Evolutionary conservation across 2,888 invertebrate species (phyloP), one percentile per base, ranked within the genome.

Genomic region (Drosophila anceps): DNA sequence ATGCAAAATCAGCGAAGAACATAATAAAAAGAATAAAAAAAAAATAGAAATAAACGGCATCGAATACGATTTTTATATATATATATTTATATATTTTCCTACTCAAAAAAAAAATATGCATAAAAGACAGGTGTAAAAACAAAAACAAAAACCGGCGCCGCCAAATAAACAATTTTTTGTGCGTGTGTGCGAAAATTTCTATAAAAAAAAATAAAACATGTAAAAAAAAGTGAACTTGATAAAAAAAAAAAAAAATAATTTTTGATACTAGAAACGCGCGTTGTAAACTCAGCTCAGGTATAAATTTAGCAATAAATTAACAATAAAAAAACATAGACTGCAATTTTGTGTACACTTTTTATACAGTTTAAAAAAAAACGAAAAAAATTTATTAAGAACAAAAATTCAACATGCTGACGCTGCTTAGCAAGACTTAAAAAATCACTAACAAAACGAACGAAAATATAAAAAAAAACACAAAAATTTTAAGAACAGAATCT

Each of bases 251-350:
- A 33, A 33, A 53, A 53, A 8, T 33, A 8, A 50, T 67, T 87
- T 84, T 88, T 88, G 85, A 85, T 88, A 88, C 83, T 79, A 69
- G 59, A 74, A 76, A 59, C 75, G 55, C 54, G 74, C 63, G 70
- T 88, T 82, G 83, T 82, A 81, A 82, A 81, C 71, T 84, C 84
- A 84, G 82, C 84, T 84, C 84, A 84, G 84, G 84, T 81, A 88
- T 73, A 87, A 77, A 69, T 51, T 58, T 64, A 76, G 63, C 60
- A 53, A 71, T 70, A 37, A 58, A 58, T 68, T 64, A 73, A 65
- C 41, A 55, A 61, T 35, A 53, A 73, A 48, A 27, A 55, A n/a
- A 15, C 35, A 50, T 73, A 88, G 84, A 88, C 82, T 85, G 86
- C 70, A 73, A 76, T 79, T 73, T 76, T 77, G 46, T 71, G 60